Conservation (phyloP, 2,113 vertebrate genomes). For the Chloropsis hardwickii region DNA sequence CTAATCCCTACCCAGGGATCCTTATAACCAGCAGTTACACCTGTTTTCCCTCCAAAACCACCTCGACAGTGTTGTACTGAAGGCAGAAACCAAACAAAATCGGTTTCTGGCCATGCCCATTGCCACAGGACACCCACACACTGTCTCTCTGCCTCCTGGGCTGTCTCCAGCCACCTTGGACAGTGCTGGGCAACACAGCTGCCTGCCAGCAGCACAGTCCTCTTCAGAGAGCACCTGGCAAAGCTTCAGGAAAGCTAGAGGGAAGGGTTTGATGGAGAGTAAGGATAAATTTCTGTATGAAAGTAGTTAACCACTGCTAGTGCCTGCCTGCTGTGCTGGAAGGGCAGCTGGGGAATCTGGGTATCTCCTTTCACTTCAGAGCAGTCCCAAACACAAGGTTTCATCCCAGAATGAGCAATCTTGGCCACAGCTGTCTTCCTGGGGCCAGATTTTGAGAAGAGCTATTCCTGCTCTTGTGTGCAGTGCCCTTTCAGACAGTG, state of each 20-base stretch:
- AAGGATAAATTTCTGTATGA: not conserved
- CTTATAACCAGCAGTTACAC: not conserved
- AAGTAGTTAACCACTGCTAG: not conserved
- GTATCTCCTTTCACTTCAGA: not conserved
- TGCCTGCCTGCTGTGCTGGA: not conserved
- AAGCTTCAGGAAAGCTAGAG: not conserved
- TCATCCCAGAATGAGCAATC: not conserved
- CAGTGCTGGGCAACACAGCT: not conserved
- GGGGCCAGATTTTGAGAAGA: not conserved
- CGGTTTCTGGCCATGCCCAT: rapidly evolving
- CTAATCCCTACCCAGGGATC: not conserved
- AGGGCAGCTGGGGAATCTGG: not conserved
- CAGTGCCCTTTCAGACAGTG: not conserved
- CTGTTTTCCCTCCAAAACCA: not conserved
- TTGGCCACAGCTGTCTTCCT: not conserved
- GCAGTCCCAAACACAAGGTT: not conserved
- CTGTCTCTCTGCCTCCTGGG: not conserved
- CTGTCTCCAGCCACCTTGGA: not conserved
- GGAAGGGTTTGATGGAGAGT: not conserved
- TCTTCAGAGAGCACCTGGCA: not conserved
- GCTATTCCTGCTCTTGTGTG: not conserved
- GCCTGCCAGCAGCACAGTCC: not conserved
- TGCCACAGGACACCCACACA: not conserved
- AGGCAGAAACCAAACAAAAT: not conserved
- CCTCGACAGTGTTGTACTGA: rapidly evolving